Percentiles rank a stretch among this genome's conserved stretches.
These are phyloP conservation scores for Oxystoma pomonae DNA, from an alignment of 2,888 invertebrate species.

Conservation along the genomic window DNA sequence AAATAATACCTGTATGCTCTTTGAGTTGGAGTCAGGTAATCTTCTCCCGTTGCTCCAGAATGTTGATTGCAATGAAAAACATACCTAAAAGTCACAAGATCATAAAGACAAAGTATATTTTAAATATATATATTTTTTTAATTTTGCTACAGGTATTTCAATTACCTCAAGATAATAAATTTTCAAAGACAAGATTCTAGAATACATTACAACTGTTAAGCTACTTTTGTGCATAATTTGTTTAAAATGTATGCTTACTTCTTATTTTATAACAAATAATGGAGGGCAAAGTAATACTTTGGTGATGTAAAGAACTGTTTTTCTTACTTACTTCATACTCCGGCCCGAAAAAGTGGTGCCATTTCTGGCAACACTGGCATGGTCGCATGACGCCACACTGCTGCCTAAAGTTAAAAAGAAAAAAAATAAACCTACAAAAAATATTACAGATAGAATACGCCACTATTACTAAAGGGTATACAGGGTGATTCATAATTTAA, in stretches of 20 bases:
- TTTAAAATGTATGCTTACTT: too few relatives aligned
- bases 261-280: too few relatives aligned
- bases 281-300: too few relatives aligned
- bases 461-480: not conserved
- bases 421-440: not conserved
- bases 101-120: too few relatives aligned
- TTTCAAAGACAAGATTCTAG: too few relatives aligned
- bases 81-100: slow-evolving; percentile 66
- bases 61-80: slow-evolving; percentile 83
- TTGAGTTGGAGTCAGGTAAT: slow-evolving; percentile 86
- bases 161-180: too few relatives aligned
- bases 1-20: slow-evolving; percentile 60
- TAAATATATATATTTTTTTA: too few relatives aligned
- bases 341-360: slow-evolving; percentile 56
- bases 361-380: slow-evolving; percentile 72
- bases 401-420: slow-evolving; percentile 57
- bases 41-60: slow-evolving; percentile 70
- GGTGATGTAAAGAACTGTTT: too few relatives aligned
- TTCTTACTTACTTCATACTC: slow-evolving; percentile 44
- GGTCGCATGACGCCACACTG: slow-evolving; percentile 76
- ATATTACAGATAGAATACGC: not conserved
- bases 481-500: too few relatives aligned
- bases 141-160: too few relatives aligned
- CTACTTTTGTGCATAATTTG: too few relatives aligned
- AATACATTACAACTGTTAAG: too few relatives aligned